These are phyloP conservation scores for Paracentrotus lividus DNA, from an alignment of 53 echinoderm and acorn worm species.

Conservation along the genomic window DNA sequence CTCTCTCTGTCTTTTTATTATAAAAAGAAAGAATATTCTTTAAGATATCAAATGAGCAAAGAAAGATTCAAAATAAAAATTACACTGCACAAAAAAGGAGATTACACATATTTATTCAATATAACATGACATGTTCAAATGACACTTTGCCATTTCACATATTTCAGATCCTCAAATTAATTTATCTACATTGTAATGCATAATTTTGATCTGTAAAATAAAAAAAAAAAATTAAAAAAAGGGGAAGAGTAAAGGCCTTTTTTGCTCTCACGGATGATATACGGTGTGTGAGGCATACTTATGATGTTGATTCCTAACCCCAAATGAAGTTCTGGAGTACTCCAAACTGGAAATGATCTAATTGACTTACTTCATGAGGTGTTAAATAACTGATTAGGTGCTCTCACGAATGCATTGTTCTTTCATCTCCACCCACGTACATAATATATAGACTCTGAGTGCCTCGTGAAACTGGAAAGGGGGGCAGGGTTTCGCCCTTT, in stretches of 20 bases:
- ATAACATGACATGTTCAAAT: no score
- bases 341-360: constrained; percentile 36
- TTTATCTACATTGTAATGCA: no score
- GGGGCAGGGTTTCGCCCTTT: no score
- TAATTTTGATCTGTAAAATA: not conserved
- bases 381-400: constrained; percentile 32
- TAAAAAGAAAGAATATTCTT: no score
- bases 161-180: no score
- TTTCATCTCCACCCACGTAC: constrained; percentile 1
- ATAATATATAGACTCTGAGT: not conserved
- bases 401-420: constrained; percentile 26
- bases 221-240: not conserved
- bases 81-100: no score
- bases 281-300: not conserved
- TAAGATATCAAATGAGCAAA: no score
- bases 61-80: no score
- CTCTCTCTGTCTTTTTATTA: not conserved
- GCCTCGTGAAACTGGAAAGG: not conserved
- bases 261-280: no score
- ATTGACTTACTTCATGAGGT: constrained; percentile 1
- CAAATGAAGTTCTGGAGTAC: not conserved
- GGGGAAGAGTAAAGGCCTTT: not conserved
- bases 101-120: no score
- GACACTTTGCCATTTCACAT: no score
- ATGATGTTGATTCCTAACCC: not conserved